Base-by-base conservation (phyloP, 2,888 invertebrate genomes). In the Therioaphis trifolii region DNA sequence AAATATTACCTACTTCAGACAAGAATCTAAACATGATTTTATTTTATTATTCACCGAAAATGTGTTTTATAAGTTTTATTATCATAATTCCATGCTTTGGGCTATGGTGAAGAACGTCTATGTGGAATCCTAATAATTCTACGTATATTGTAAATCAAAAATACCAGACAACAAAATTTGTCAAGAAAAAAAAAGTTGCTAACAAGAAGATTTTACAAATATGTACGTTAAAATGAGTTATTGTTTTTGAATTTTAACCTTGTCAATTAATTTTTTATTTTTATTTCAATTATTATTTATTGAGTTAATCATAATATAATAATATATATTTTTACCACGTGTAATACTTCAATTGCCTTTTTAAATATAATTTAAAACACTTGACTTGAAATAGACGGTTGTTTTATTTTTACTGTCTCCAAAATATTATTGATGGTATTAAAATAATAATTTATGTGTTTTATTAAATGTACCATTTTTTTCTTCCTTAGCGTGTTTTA, bases 91-190 rank as follows among this genome's bases (percentile, higher is more conserved):
- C 18, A 24, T 7, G 82, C 82, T 74, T 40, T 15, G 21, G 82
- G 82, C 72, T 35, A 46, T 40, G 18, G n/a, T 12, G 11, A 35
- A 71, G 27, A 43, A 58, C n/a, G 58, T 79, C 69, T 79, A 43
- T 55, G 24, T 66, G 49, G 24, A 74, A 35, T 40, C 43, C 27
- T 58, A n/a, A n/a, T n/a, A n/a, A n/a, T n/a, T n/a, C n/a, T n/a
- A n/a, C n/a, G 15, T 55, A 29, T 49, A 72, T 74, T 49, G 82
- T 82, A 82, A 74, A 82, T 82, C 63, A 82, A 82, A 82, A 82
- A 49, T 74, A 74, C n/a, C 61, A n/a, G 74, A 52, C 72, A 74
- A 35, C 49, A 74, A 82, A 63, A 72, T 72, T 72, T 72, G 72
- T 80, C 71, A 72, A 72, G 43, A 40, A 43, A 80, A 66, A 46